Percentiles rank a stretch among this genome's conserved stretches.
Conservation (phyloP, 35 echinoderm and acorn worm species). For the Anneissia japonica region DNA sequence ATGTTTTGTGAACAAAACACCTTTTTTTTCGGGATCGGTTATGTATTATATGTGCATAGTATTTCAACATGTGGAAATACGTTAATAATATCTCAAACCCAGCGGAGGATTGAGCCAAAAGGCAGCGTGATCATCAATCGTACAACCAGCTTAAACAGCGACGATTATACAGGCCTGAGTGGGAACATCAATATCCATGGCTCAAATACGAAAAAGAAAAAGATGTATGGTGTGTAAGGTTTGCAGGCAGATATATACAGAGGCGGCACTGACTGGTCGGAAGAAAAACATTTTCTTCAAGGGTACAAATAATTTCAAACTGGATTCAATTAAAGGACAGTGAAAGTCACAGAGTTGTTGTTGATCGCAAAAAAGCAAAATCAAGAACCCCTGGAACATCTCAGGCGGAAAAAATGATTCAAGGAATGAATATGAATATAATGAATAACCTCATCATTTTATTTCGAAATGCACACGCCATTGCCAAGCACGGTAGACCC, state of each 20-base stretch:
- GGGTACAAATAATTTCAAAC: background rate
- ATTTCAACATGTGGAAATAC: too few species aligned
- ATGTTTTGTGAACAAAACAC: too few species aligned
- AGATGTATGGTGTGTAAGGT: constrained; percentile 20
- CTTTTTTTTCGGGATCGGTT: too few species aligned
- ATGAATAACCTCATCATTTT: constrained; percentile 16
- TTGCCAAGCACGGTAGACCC: constrained; percentile 25
- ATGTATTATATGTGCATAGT: too few species aligned
- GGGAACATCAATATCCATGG: constrained; percentile 27
- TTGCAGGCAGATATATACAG: background rate
- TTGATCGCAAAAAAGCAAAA: background rate
- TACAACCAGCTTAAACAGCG: constrained; percentile 4
- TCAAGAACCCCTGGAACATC: constrained; percentile 7
- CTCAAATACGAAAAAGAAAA: constrained; percentile 5
- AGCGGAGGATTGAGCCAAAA: too few species aligned
- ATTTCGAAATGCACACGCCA: constrained; percentile 44
- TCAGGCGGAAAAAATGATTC: constrained; percentile 21
- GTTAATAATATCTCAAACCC: too few species aligned
- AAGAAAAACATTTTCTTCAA: constrained; percentile 20
- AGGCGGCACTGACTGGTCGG: background rate
- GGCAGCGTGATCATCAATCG: background rate
- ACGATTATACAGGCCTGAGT: background rate
- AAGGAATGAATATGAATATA: background rate
- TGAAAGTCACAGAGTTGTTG: background rate
- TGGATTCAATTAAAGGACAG: too few species aligned